phyloP scores from a whole-genome alignment of 2,888 invertebrate genomes.

The Bibio marci region DNA sequence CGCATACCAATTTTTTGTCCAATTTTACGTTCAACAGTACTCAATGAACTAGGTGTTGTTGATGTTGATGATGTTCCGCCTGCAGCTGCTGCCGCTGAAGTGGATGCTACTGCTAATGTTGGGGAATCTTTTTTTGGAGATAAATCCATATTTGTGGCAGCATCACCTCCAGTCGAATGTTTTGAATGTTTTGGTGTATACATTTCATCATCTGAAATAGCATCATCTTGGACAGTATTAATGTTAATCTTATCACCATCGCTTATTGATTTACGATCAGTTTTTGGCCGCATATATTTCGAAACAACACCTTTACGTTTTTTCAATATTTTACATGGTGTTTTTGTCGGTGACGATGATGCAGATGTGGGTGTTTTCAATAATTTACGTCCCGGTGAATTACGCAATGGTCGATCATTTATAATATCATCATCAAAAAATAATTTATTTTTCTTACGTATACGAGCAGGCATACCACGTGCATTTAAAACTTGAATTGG shows the following conservation, averaged over 20 bases:
- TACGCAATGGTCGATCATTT: constrained; percentile 58
- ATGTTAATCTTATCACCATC: too few species aligned
- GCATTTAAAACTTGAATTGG: constrained; percentile 70
- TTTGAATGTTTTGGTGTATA: background rate
- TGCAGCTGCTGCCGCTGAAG: background rate
- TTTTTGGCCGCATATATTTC: constrained; percentile 22
- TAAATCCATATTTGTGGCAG: constrained; percentile 7
- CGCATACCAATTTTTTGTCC: constrained; percentile 83
- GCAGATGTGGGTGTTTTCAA: constrained; percentile 22
- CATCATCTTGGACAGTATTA: too few species aligned
- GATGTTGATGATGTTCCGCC: background rate
- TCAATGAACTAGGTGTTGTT: constrained; percentile 12
- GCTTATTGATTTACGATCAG: background rate
- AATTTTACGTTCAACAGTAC: constrained; percentile 60
- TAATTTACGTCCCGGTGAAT: constrained; percentile 29
- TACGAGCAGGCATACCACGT: constrained; percentile 78
- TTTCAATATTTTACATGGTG: constrained; percentile 31
- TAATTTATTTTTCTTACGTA: constrained; percentile 73
- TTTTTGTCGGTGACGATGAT: constrained; percentile 35
- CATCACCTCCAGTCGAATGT: constrained; percentile 3
- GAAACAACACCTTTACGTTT: constrained; percentile 30
- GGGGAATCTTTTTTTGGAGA: constrained; percentile 3
- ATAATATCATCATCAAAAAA: constrained; percentile 83
- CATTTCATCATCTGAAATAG: too few species aligned
- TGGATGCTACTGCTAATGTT: constrained; percentile 7